Base-by-base conservation (phyloP, 1,140 invertebrate genomes). In the Chrysomallon squamiferum region DNA sequence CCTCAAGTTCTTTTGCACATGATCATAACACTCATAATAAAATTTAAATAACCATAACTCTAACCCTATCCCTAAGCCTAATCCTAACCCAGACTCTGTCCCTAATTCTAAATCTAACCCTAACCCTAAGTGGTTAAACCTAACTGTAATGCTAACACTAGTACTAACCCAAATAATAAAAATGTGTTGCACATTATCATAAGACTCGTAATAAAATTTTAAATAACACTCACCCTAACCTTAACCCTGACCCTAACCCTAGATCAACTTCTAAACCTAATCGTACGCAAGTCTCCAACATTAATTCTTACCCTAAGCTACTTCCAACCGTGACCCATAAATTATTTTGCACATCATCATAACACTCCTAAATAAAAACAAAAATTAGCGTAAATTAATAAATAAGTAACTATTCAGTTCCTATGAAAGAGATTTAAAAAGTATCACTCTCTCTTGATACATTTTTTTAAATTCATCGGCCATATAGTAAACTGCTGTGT, bases 401-500 rank as follows among this genome's bases (percentile, higher is more conserved):
- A 22, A n/a, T n/a, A n/a, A n/a, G n/a, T n/a, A n/a, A n/a, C n/a
- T n/a, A 2, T 27, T n/a, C 5, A 5, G 20, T 35, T n/a, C 20
- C 60, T 38, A 71, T n/a, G 61, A 20, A 32, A 71, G 35, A 32
- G 76, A 70, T 49, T 73, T 71, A 41, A 80, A 81, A 13, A 71
- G 52, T 56, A 80, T 72, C 20, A 85, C 66, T 70, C 77, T 76
- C 29, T 87, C 85, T 32, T 84, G 66, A 70, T 87, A 87, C 30
- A 84, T 45, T 72, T 86, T 87, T 75, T 87, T 81, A 78, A 84
- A 88, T 74, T 88, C 84, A 71, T 87, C 85, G 30, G 87, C 88
- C 27, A 89, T 69, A 72, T 84, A 88, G 64, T 84, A 85, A 72
- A 89, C 88, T 27, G 88, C 84, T 47, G 87, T 85, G 65, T 88